These are phyloP conservation scores for Perizoma flavofasciatum DNA, from an alignment of 2,888 invertebrate species.

Conservation along the genomic window DNA sequence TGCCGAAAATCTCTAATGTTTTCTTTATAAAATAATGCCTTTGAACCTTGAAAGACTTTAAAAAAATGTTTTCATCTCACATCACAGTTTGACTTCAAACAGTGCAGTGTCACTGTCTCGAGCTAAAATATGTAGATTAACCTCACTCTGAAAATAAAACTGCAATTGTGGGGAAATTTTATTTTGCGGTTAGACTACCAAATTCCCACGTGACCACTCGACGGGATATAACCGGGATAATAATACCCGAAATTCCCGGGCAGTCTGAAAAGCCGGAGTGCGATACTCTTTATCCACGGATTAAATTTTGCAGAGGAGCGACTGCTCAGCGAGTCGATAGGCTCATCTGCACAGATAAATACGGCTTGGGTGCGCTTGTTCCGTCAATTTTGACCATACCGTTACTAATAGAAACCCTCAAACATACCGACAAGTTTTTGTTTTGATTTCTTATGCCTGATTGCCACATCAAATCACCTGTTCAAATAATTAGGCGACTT, in stretches of 20 bases:
- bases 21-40: too few relatives aligned
- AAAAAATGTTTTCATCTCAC: constrained; percentile 12
- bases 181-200: constrained; percentile 41
- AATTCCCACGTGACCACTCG: constrained; percentile 60
- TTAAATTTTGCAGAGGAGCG: constrained; percentile 72
- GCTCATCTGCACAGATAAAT: constrained; percentile 60
- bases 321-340: constrained; percentile 54
- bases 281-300: constrained; percentile 64
- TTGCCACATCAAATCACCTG: constrained; percentile 28
- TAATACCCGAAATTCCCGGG: constrained; percentile 37
- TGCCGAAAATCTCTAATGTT: too few relatives aligned
- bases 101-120: constrained; percentile 33
- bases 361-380: constrained; percentile 43
- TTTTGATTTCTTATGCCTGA: not conserved
- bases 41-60: not conserved
- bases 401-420: too few relatives aligned
- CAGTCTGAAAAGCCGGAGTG: constrained; percentile 46
- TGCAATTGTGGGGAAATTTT: constrained; percentile 49
- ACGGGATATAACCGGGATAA: constrained; percentile 49
- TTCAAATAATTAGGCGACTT: not conserved
- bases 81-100: constrained; percentile 32
- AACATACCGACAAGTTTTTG: too few relatives aligned
- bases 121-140: constrained; percentile 56
- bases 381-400: constrained; percentile 43
- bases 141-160: constrained; percentile 48